Base-by-base conservation (phyloP, 2,113 vertebrate species). In the Potamarius usumacintae region DNA sequence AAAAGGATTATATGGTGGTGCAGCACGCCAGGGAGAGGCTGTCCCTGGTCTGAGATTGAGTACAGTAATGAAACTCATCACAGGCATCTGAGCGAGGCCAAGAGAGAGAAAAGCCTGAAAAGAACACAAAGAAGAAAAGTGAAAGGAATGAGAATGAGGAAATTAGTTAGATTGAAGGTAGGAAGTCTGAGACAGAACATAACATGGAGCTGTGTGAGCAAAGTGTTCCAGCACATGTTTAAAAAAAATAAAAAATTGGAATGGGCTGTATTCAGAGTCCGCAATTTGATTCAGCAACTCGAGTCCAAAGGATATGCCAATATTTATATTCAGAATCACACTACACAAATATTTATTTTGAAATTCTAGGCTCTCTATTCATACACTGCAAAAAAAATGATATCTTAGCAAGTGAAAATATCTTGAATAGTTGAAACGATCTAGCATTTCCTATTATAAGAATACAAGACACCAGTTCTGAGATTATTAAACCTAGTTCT, bases 1-100 rank as follows among this genome's bases (percentile, higher is more conserved):
- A 96, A 96, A 96, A 94, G 93, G 94, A 95, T 95, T 95, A 95
- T 96, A 95, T 94, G 94, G 93, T 94, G 94, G 94, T 93, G 91
- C 93, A 93, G 91, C 91, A 89, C 90, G 92, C 92, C 87, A 93
- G 92, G 92, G 93, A 94, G 94, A 93, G 94, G 92, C 93, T 94
- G 94, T 94, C 94, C 91, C 92, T 91, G 85, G 90, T 91, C 89
- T 91, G 89, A 94, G 94, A 96, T 95, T 94, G 95, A 95, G 92
- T 94, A 96, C 94, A 93, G 94, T 95, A 94, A 94, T 96, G 95
- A 95, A 96, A 95, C 92, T 92, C 90, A 94, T 94, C 93, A 93
- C 88, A 67, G 50, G 30, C 82, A 84, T 88, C 82, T 58, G 78
- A 90, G 86, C 67, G 79, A 69, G n/a, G 82, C 53, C 14, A 12